Evolutionary conservation across 2,888 invertebrate species (phyloP).

Genomic region (Abrostola triplasia): DNA sequence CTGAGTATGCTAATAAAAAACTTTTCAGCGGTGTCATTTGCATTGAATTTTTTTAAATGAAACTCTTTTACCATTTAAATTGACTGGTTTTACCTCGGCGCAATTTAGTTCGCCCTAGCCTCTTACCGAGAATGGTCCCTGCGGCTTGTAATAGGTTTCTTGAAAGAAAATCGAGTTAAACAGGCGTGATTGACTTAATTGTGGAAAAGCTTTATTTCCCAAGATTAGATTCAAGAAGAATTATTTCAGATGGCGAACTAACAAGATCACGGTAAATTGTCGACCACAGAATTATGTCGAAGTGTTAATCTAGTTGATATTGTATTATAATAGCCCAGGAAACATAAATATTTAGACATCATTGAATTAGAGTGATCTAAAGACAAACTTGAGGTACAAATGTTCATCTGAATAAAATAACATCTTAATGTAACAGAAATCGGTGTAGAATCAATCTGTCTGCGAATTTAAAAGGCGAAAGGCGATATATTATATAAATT

Average conservation of each 20-base stretch:
- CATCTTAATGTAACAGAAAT: neutral
- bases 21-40: slow-evolving; percentile 66
- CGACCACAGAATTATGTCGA: slow-evolving; percentile 17
- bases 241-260: slow-evolving; percentile 51
- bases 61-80: slow-evolving; percentile 84
- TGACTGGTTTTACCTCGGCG: slow-evolving; percentile 80
- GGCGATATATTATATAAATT: slow-evolving; percentile 40
- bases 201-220: slow-evolving; percentile 71
- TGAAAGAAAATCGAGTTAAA: slow-evolving; percentile 84
- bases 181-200: slow-evolving; percentile 84
- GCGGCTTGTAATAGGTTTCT: slow-evolving; percentile 83
- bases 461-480: slow-evolving; percentile 25
- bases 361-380: neutral
- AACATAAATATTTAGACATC: neutral
- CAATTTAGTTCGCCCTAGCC: slow-evolving; percentile 72
- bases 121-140: slow-evolving; percentile 76
- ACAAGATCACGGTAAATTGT: slow-evolving; percentile 44
- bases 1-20: slow-evolving; percentile 54
- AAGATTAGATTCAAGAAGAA: slow-evolving; percentile 62
- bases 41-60: slow-evolving; percentile 77
- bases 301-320: slow-evolving; percentile 26
- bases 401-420: neutral
- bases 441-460: slow-evolving; percentile 24
- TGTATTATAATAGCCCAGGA: slow-evolving; percentile 8
- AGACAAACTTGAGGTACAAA: neutral